Percentiles rank a stretch among this genome's conserved stretches.
Evolutionary conservation across 2,797 vertebrate species (phyloP).

Genomic region (Rhinatrema bivittatum): DNA sequence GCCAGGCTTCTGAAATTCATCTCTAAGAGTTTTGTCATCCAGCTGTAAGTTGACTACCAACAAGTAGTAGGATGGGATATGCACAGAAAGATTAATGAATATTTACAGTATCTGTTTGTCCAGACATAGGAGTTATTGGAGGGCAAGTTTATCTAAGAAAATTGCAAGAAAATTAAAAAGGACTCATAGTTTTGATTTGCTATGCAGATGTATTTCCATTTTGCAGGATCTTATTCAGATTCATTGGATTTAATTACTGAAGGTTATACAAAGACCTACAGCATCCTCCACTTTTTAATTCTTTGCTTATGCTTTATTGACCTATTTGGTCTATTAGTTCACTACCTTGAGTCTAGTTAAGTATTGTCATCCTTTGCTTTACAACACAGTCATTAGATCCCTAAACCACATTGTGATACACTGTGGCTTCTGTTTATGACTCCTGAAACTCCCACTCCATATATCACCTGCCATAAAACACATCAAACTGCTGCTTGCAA

Average conservation of each 20-base stretch:
- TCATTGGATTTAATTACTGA: constrained; percentile 53
- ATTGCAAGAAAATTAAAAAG: no score
- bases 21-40: no score
- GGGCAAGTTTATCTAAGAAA: no score
- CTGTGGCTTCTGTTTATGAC: constrained; percentile 75
- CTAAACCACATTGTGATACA: constrained; percentile 74
- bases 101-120: no score
- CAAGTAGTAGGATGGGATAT: no score
- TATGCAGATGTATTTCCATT: constrained; percentile 44
- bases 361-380: constrained; percentile 69
- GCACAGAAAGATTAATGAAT: no score
- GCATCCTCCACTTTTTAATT: constrained; percentile 37
- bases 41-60: no score
- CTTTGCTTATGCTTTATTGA: constrained; percentile 56
- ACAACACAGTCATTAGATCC: constrained; percentile 73
- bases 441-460: constrained; percentile 73
- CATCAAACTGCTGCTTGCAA: constrained; percentile 70
- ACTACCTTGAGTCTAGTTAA: constrained; percentile 56
- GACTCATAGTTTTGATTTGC: constrained; percentile 31
- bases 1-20: no score
- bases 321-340: constrained; percentile 65
- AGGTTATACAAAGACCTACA: constrained; percentile 30
- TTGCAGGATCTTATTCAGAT: constrained; percentile 53
- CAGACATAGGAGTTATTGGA: no score
- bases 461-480: constrained; percentile 78